These are phyloP conservation scores for Papilio aristodemus DNA, from an alignment of 1,140 invertebrate genomes.

Conservation along the genomic window DNA sequence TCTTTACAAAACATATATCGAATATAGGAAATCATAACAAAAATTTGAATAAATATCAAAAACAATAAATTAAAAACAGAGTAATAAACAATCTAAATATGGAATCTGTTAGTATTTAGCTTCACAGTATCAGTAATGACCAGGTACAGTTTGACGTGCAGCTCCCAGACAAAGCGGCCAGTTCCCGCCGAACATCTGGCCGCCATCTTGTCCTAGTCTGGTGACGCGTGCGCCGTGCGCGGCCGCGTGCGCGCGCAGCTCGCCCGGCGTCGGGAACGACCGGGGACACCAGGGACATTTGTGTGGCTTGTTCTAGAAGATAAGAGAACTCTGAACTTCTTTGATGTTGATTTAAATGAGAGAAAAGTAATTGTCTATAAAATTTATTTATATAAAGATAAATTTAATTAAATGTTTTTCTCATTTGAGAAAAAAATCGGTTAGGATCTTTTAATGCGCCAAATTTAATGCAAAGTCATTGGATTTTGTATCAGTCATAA, in stretches of 20 bases:
- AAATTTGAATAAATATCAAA: neutral
- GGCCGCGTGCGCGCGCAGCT: conserved; percentile 91
- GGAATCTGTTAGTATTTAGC: neutral
- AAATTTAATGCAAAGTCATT: no score
- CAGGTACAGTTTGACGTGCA: neutral
- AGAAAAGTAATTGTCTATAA: no score
- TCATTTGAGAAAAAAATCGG: no score
- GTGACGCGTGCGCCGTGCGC: conserved; percentile 78
- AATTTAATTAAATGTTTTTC: no score
- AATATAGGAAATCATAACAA: no score
- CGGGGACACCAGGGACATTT: conserved; percentile 90
- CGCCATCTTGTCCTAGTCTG: conserved; percentile 23
- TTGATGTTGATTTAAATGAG: no score
- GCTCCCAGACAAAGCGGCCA: conserved; percentile 9
- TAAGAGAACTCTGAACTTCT: no score
- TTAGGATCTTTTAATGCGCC: no score
- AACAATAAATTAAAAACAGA: no score
- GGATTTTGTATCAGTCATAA: no score
- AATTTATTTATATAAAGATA: no score
- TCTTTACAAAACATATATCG: no score
- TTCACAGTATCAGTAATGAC: conserved; percentile 23
- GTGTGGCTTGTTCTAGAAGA: conserved; percentile 90
- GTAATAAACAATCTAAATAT: conserved; percentile 15
- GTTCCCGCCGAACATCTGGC: neutral
- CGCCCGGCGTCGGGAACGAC: conserved; percentile 91